Base-by-base conservation (phyloP, 2,888 invertebrate genomes). In the Hypena proboscidalis region DNA sequence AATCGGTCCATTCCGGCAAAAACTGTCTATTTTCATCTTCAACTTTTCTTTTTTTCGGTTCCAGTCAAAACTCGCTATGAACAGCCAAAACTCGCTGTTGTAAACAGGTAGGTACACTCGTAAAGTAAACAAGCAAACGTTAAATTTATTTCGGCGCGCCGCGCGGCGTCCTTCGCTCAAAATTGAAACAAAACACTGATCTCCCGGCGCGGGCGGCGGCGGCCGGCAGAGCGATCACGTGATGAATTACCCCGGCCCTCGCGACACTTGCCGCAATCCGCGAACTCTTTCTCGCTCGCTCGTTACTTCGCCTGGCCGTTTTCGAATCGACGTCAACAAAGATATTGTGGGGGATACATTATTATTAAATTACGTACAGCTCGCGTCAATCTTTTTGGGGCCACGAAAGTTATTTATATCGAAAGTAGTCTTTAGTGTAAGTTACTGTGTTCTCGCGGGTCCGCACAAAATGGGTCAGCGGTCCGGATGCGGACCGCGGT, bases 1-100 rank as follows among this genome's bases (percentile, higher is more conserved):
- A 26, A 32, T 31, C 25, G 31, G 32, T 39, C 32, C 32, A 39
- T 39, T 39, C 39, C 32, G 39, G 39, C 32, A 39, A 39, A 31
- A 39, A 32, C 23, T 32, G 25, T 39, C 39, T 39, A 39, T 39
- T 39, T 32, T 32, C 39, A 32, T 23, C 32, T 39, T 39, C 39
- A 31, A 32, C 39, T 39, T 39, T 39, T 39, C 39, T 39, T 31
- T 31, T 39, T 39, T 39, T 39, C 35, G 17, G 35, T 39, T 39
- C 39, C 30, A 30, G 17, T 17, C 17, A 30, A 35, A 35, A 35
- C 35, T 23, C 35, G 15, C 35, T 35, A 23, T 21, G n/a, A n/a
- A 17, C 5, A 17, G 17, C 5, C 17, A 30, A 35, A 35, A 35
- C 35, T 23, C 35, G 15, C 35, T 35, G 14, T 21, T 35, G 35